Percentiles rank a stretch among this genome's conserved stretches.
Evolutionary conservation across 2,888 invertebrate species (phyloP).

Genomic region (Craniophora ligustri): DNA sequence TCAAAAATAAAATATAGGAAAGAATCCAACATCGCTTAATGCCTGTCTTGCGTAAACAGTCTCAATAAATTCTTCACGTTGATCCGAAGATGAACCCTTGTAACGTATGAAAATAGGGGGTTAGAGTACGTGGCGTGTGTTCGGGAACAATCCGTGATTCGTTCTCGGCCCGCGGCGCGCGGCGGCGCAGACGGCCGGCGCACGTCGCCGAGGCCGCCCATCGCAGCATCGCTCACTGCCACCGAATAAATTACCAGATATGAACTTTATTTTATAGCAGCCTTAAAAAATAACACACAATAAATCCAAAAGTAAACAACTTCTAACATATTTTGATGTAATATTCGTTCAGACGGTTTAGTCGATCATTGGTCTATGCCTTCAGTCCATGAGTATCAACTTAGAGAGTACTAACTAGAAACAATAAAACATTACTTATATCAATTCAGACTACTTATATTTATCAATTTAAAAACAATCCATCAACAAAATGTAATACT

Average conservation of each 20-base stretch:
- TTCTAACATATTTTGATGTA: constrained; percentile 15
- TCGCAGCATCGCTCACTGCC: constrained; percentile 65
- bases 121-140: constrained; percentile 60
- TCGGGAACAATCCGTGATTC: constrained; percentile 66
- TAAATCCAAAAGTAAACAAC: constrained; percentile 23
- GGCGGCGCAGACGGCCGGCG: constrained; percentile 1
- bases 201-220: constrained; percentile 40
- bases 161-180: constrained; percentile 54
- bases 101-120: constrained; percentile 80
- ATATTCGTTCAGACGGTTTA: background rate
- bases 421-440: background rate
- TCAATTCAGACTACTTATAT: no score
- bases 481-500: no score
- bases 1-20: constrained; percentile 50
- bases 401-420: background rate
- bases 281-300: constrained; percentile 31
- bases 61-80: constrained; percentile 81
- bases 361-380: no score
- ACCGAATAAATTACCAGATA: constrained; percentile 40
- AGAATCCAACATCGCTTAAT: constrained; percentile 58
- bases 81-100: constrained; percentile 78
- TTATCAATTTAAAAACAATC: background rate
- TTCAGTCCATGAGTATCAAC: background rate
- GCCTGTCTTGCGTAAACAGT: constrained; percentile 71
- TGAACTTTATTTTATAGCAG: constrained; percentile 47